These are phyloP conservation scores for Arvicanthis niloticus DNA, from an alignment of 2,113 vertebrate species.

Conservation along the genomic window DNA sequence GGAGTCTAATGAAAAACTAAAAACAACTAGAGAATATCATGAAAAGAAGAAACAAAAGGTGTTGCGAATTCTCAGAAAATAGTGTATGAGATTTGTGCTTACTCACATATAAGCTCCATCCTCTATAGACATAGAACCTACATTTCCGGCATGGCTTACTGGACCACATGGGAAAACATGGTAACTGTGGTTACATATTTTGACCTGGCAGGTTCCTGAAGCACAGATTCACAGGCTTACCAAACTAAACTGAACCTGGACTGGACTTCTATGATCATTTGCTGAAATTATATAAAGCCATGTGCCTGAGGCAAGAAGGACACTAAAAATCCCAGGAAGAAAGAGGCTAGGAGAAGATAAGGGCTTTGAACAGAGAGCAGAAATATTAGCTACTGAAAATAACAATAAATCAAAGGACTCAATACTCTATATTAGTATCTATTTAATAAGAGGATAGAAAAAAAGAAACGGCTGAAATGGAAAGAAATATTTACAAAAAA, in stretches of 20 bases:
- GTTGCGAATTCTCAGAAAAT: constrained; percentile 13
- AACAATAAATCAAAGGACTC: constrained; percentile 41
- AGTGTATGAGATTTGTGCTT: constrained; percentile 10
- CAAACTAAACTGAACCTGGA: neutral
- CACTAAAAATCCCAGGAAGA: neutral
- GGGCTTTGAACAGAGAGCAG: constrained; percentile 11
- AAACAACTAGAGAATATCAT: neutral
- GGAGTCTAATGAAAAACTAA: constrained; percentile 40
- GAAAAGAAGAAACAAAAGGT: neutral
- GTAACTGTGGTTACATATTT: neutral
- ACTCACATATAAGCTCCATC: neutral
- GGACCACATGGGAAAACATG: neutral
- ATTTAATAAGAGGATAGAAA: constrained; percentile 29
- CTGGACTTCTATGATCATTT: neutral
- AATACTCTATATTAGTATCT: constrained; percentile 15
- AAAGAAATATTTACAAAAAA: neutral
- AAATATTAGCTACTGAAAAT: constrained; percentile 43
- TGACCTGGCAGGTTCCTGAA: constrained; percentile 27
- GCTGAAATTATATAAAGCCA: neutral
- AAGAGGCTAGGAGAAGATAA: neutral
- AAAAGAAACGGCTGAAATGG: constrained; percentile 45
- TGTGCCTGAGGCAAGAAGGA: neutral
- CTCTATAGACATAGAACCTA: neutral
- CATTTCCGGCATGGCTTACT: neutral
- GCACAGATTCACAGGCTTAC: neutral